Base-by-base conservation (phyloP, 2,113 vertebrate species). In the Panthera leo region DNA sequence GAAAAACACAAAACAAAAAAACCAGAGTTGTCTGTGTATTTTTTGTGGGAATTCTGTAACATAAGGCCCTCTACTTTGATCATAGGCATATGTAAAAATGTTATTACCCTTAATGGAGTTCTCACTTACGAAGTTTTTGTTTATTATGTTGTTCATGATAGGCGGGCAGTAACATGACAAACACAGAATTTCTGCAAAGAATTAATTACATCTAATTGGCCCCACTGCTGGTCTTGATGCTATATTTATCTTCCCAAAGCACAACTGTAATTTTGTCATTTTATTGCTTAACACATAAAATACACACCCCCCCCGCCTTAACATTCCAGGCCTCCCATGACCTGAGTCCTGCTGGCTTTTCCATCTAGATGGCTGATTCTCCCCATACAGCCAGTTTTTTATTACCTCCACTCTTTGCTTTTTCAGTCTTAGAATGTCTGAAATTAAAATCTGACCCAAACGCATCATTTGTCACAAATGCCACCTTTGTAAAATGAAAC, bases 241-340 rank as follows among this genome's bases (percentile, higher is more conserved):
- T 92, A 7, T 85, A n/a, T 91, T 90, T 79, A 90, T 91, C 34
- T 94, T 84, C 27, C 58, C 42, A 86, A 83, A 97, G 9, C 55
- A 36, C 58, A 82, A 11, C 14, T 92, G 13, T 89, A n/a, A 53
- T 94, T 80, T 42, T 92, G 36, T 87, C 63, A 85, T 89, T 95
- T 93, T 93, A 71, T 93, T 93, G 48, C 16, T 78, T 92, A 65
- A 70, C 36, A 94, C 87, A 94, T 92, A 96, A 89, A 89, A 58
- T 58, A 65, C 4, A 90, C 45, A 68, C n/a, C 51, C 34, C 39
- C 39, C 29, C 55, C 48, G 79, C 5, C 36, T 23, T 89, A 84
- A 61, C 45, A n/a, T 78, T 73, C 3, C 7, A 39, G 83, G 67
- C 27, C 45, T 97, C 29, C 2, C 5, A 18, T 36, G 34, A 78